These are phyloP conservation scores for Podarcis raffonei DNA, from an alignment of 2,113 vertebrate genomes.

Conservation along the genomic window DNA sequence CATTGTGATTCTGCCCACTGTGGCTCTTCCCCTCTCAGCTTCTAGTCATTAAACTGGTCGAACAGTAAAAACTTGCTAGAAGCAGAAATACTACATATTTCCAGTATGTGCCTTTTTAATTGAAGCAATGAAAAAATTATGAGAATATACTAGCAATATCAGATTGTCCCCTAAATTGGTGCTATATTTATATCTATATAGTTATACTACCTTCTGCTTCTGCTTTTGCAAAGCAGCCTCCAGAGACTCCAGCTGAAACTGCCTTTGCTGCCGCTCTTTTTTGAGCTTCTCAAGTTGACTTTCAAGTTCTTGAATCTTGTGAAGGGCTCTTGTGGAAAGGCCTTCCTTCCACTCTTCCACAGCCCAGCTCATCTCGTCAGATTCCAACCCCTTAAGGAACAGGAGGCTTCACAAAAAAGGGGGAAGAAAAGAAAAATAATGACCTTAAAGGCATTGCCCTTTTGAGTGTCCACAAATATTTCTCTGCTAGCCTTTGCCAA, in stretches of 20 bases:
- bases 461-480: not conserved
- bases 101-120: not conserved
- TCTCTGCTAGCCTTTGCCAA: not conserved
- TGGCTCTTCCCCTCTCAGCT: not conserved
- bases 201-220: constrained; percentile 85
- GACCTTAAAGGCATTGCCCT: not conserved
- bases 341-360: constrained; percentile 96
- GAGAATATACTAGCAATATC: not conserved
- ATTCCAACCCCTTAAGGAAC: not conserved
- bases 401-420: not conserved
- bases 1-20: not conserved
- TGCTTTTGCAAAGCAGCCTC: constrained; percentile 90
- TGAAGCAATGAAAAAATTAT: not conserved
- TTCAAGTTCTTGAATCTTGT: constrained; percentile 93
- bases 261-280: constrained; percentile 88
- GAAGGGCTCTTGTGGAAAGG: constrained; percentile 84
- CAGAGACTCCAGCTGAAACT: constrained; percentile 89
- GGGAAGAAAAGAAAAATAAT: not conserved
- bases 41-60: not conserved
- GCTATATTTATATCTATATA: not conserved
- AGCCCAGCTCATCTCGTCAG: constrained; percentile 87
- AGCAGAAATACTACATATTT: not conserved
- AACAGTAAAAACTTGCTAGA: not conserved
- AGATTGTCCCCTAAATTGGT: not conserved
- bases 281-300: constrained; percentile 88